These are phyloP conservation scores for Neosilurus mollespiculum DNA, from an alignment of 2,797 vertebrate genomes.

Conservation along the genomic window DNA sequence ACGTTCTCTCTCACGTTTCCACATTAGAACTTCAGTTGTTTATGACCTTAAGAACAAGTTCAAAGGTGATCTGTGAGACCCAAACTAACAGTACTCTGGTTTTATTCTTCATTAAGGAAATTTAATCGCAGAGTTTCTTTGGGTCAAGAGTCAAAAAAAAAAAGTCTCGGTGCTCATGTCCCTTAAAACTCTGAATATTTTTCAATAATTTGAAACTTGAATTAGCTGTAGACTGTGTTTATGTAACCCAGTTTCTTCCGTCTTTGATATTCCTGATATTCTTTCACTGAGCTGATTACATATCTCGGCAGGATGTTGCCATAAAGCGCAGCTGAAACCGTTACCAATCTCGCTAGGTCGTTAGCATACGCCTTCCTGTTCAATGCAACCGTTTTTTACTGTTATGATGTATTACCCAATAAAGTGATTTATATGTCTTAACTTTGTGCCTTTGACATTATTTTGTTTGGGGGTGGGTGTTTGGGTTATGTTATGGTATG, in stretches of 20 bases:
- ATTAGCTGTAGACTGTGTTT: slow-evolving; percentile 30
- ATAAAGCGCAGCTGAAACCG: slow-evolving; percentile 2
- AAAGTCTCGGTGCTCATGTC: background rate
- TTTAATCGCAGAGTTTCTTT: no score
- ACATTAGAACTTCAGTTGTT: background rate
- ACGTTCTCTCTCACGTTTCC: background rate
- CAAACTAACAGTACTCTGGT: background rate
- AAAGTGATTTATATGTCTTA: slow-evolving; percentile 55
- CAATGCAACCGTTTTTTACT: slow-evolving; percentile 41
- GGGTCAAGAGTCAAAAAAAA: background rate
- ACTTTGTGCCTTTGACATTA: background rate
- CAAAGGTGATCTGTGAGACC: background rate
- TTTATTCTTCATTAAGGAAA: background rate
- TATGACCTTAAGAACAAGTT: slow-evolving; percentile 5
- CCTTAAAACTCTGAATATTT: background rate
- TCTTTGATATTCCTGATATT: background rate
- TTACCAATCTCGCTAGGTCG: background rate
- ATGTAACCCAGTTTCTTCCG: background rate
- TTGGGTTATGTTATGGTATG: no score
- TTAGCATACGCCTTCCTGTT: slow-evolving; percentile 27
- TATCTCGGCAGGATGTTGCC: slow-evolving; percentile 1
- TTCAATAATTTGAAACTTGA: background rate
- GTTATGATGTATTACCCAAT: slow-evolving; percentile 47
- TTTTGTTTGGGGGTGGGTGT: background rate
- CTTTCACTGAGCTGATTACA: background rate